These are phyloP conservation scores for Siniperca scherzeri DNA, from an alignment of 2,797 vertebrate species.

Conservation along the genomic window DNA sequence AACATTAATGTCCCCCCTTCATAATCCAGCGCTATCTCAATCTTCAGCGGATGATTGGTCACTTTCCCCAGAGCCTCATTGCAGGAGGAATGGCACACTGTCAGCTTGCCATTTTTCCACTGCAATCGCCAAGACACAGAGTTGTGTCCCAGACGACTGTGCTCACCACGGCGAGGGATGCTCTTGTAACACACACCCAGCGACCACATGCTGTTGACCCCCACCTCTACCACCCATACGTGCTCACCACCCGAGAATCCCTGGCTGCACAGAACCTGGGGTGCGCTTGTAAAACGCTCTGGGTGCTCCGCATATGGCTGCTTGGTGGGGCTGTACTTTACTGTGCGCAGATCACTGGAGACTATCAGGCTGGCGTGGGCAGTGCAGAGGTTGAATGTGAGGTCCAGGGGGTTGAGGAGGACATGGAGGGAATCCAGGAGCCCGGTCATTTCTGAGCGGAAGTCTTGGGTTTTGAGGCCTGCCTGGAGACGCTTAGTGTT, in stretches of 20 bases:
- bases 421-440: slow-evolving; percentile 74
- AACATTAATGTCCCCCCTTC: slow-evolving; percentile 76
- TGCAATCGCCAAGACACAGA: slow-evolving; percentile 84
- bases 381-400: slow-evolving; percentile 78
- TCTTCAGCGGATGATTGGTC: slow-evolving; percentile 48
- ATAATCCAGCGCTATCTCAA: slow-evolving; percentile 82
- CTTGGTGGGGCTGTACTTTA: slow-evolving; percentile 72
- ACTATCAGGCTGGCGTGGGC: slow-evolving; percentile 76
- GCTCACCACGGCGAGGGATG: slow-evolving; percentile 82
- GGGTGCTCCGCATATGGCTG: slow-evolving; percentile 70
- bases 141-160: slow-evolving; percentile 85
- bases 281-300: slow-evolving; percentile 73
- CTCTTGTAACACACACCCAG: slow-evolving; percentile 81
- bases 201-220: slow-evolving; percentile 78
- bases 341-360: slow-evolving; percentile 78
- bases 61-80: slow-evolving; percentile 67
- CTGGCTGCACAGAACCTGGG: slow-evolving; percentile 81
- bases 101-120: slow-evolving; percentile 85
- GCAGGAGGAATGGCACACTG: slow-evolving; percentile 75
- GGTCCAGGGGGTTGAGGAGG: slow-evolving; percentile 80
- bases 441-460: slow-evolving; percentile 75
- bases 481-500: slow-evolving; percentile 72
- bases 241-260: slow-evolving; percentile 79
- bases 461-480: slow-evolving; percentile 75
- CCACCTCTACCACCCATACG: slow-evolving; percentile 82